Percentiles rank a stretch among this genome's conserved stretches.
Conservation (phyloP, 2,797 vertebrate genomes). For the Labeo calbasu region DNA sequence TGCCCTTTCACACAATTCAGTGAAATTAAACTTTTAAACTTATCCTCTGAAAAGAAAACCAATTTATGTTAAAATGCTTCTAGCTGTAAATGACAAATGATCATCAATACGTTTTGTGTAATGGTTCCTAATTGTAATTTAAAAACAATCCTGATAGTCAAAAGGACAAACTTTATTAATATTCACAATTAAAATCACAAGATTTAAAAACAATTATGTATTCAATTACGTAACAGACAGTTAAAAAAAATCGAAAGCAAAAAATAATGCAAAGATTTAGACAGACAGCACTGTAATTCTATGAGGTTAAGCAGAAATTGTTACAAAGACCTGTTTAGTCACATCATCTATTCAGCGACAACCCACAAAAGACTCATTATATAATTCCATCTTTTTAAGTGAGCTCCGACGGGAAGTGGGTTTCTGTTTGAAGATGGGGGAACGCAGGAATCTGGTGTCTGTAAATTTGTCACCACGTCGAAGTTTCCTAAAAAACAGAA, state of each 20-base stretch:
- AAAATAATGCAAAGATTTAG: neutral
- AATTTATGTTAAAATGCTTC: neutral
- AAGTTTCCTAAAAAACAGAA: constrained; percentile 82
- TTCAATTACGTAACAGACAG: neutral
- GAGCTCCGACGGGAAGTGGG: constrained; percentile 63
- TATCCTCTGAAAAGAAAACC: neutral
- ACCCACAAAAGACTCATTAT: constrained; percentile 82
- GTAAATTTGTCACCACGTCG: constrained; percentile 94
- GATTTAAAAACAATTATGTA: neutral
- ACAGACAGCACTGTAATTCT: neutral
- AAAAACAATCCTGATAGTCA: neutral
- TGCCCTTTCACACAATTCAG: neutral
- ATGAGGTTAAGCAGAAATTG: neutral
- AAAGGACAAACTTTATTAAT: constrained; percentile 19
- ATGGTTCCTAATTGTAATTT: too few relatives aligned
- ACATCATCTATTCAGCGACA: constrained; percentile 64
- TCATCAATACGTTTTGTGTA: too few relatives aligned
- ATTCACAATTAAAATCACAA: constrained; percentile 18
- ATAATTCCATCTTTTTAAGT: constrained; percentile 73
- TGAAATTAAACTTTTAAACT: neutral
- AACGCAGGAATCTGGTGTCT: constrained; percentile 86
- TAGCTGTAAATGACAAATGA: neutral
- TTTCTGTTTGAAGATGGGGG: constrained; percentile 89
- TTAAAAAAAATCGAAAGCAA: neutral
- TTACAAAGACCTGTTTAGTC: neutral